phyloP scores from a whole-genome alignment of 92 coral and sea anemone genomes.

The Hydrozoanthus gracilis region DNA sequence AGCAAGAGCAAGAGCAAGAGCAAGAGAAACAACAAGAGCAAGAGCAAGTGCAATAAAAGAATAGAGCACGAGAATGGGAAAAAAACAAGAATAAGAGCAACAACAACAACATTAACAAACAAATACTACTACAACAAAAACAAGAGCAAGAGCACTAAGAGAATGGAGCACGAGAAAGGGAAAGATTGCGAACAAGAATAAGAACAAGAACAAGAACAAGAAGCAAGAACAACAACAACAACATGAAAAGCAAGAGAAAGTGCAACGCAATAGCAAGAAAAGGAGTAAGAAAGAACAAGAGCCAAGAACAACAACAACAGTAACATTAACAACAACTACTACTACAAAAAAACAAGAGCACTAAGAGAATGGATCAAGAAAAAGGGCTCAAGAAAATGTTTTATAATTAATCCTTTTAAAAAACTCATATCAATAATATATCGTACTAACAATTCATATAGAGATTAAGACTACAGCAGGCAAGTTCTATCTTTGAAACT shows the following conservation, averaged over 20 bases:
- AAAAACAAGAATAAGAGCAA: neutral
- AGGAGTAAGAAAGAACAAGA: neutral
- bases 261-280: neutral
- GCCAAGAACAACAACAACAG: neutral
- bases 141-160: neutral
- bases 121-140: neutral
- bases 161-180: neutral
- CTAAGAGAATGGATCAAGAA: too few relatives aligned
- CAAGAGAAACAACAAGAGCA: too few relatives aligned
- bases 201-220: neutral
- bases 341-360: too few relatives aligned
- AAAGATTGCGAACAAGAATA: neutral
- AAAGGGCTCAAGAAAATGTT: too few relatives aligned
- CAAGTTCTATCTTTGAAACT: too few relatives aligned
- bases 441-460: too few relatives aligned
- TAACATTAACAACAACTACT: too few relatives aligned
- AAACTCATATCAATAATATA: too few relatives aligned
- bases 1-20: too few relatives aligned
- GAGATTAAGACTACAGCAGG: too few relatives aligned
- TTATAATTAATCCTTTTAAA: too few relatives aligned
- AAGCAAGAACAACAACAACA: neutral
- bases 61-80: neutral
- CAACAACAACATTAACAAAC: neutral
- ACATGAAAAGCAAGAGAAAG: neutral
- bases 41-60: neutral